Conservation (phyloP, 2,888 invertebrate species). For the Nudaria mundana region DNA sequence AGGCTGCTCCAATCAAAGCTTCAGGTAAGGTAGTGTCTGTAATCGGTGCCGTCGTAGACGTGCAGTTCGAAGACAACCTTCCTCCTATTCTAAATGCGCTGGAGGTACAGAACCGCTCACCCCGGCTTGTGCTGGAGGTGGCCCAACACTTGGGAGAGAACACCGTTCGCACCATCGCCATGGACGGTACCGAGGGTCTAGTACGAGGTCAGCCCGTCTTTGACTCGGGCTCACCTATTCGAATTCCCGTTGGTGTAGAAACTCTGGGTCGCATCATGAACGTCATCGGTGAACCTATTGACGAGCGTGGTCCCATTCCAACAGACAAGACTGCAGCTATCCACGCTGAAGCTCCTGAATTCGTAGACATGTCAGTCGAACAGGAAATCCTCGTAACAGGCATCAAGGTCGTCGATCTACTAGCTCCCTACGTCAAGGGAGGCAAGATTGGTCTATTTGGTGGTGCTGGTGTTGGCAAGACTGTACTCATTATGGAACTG, state of each 20-base stretch:
- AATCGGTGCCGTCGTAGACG: slow-evolving; percentile 98
- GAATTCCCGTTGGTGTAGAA: slow-evolving; percentile 93
- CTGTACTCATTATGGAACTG: slow-evolving; percentile 97
- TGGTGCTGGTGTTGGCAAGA: slow-evolving; percentile 97
- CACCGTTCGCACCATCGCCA: slow-evolving; percentile 94
- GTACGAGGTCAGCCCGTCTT: slow-evolving; percentile 90
- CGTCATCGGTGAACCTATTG: slow-evolving; percentile 93
- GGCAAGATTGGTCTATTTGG: slow-evolving; percentile 97
- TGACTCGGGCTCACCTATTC: slow-evolving; percentile 93
- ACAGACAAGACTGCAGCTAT: slow-evolving; percentile 89
- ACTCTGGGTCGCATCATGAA: slow-evolving; percentile 96
- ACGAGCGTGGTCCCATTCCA: slow-evolving; percentile 92
- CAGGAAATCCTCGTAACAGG: slow-evolving; percentile 95
- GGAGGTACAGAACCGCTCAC: slow-evolving; percentile 92
- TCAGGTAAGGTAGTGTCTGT: slow-evolving; percentile 93
- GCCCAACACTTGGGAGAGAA: slow-evolving; percentile 96
- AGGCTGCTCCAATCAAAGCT: slow-evolving; percentile 42
- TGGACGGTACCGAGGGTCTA: slow-evolving; percentile 96
- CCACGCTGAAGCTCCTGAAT: slow-evolving; percentile 94
- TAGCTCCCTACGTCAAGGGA: slow-evolving; percentile 96
- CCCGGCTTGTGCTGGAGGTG: slow-evolving; percentile 91
- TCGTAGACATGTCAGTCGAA: slow-evolving; percentile 94
- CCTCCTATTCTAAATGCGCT: slow-evolving; percentile 97
- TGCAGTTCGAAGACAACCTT: slow-evolving; percentile 95
- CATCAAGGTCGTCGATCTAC: slow-evolving; percentile 95